These are phyloP conservation scores for Syndactyla subalaris DNA, from an alignment of 2,797 vertebrate genomes.

Conservation along the genomic window DNA sequence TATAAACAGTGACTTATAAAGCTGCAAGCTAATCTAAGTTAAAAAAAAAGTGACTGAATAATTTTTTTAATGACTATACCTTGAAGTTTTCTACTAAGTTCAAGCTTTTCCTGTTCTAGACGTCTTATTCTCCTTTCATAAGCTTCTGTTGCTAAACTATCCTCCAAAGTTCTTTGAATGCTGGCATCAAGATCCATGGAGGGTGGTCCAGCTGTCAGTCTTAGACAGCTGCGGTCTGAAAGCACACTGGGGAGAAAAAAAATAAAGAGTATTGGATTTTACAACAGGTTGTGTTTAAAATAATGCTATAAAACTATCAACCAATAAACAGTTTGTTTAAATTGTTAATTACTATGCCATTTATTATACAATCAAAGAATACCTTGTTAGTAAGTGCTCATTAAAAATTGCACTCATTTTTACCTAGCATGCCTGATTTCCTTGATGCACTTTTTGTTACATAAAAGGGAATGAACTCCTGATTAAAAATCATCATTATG, in stretches of 20 bases:
- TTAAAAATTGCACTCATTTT: background rate
- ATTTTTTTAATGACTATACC: slow-evolving; percentile 76
- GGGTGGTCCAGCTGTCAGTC: slow-evolving; percentile 76
- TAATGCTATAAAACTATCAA: background rate
- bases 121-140: slow-evolving; percentile 96
- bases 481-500: background rate
- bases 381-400: background rate
- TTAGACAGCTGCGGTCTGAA: slow-evolving; percentile 91
- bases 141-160: slow-evolving; percentile 94
- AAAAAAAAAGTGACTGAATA: background rate
- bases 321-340: background rate
- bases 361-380: background rate
- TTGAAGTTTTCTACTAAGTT: slow-evolving; percentile 96
- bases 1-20: background rate
- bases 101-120: slow-evolving; percentile 94
- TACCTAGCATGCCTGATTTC: background rate
- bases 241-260: slow-evolving; percentile 79
- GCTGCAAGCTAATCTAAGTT: background rate
- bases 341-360: background rate
- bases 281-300: background rate
- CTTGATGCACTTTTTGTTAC: background rate
- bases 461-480: background rate
- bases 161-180: slow-evolving; percentile 90
- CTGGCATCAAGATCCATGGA: slow-evolving; percentile 83
- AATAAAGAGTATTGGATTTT: background rate